phyloP scores from a whole-genome alignment of 2,113 vertebrate genomes.

The Nettapus auritus region DNA sequence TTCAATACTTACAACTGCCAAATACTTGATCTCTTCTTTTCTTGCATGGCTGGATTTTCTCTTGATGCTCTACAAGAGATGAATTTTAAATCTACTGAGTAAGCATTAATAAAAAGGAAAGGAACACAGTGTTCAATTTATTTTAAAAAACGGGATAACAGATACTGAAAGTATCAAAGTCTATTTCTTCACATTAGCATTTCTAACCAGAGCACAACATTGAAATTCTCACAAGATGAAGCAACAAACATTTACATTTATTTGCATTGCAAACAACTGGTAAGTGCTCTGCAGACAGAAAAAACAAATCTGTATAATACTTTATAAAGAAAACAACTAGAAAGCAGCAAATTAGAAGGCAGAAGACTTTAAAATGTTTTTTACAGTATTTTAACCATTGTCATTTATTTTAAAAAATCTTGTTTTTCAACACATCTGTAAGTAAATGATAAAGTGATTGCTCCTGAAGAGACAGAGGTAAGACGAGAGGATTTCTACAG shows the following conservation, averaged over 20 bases:
- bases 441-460: neutral
- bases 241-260: neutral
- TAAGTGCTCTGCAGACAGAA: neutral
- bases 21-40: constrained; percentile 98
- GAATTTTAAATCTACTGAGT: constrained; percentile 13
- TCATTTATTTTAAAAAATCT: neutral
- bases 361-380: neutral
- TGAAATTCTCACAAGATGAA: neutral
- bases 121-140: neutral
- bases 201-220: neutral
- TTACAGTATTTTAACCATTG: neutral
- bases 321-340: neutral
- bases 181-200: neutral
- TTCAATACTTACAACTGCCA: constrained; percentile 96
- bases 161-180: neutral
- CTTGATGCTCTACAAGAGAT: constrained; percentile 87
- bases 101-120: neutral
- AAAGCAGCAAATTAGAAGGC: neutral
- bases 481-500: neutral
- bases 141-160: neutral
- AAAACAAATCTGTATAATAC: neutral
- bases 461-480: neutral
- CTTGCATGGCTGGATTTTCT: constrained; percentile 91
- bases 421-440: neutral
- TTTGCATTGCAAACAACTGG: neutral